Percentiles rank a stretch among this genome's conserved stretches.
phyloP scores from a whole-genome alignment of 2,888 invertebrate species.

The Prosapia bicincta region DNA sequence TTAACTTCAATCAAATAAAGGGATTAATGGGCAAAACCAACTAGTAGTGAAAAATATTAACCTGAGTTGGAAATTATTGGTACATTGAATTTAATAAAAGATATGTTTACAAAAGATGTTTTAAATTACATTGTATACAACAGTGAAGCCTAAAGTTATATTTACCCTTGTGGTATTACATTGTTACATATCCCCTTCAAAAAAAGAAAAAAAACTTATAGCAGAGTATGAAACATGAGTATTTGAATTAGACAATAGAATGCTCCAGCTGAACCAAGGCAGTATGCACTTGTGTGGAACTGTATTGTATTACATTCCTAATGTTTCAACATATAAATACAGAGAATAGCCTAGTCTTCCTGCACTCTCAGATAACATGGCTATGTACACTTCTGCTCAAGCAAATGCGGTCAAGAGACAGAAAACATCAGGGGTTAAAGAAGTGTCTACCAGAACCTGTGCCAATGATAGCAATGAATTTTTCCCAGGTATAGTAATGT shows the following conservation, averaged over 20 bases:
- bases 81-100: too few species aligned
- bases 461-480: conserved; percentile 37
- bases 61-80: too few species aligned
- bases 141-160: too few species aligned
- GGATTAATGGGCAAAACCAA: too few species aligned
- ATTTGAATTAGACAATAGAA: not conserved
- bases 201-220: not conserved
- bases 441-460: conserved; percentile 24
- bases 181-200: too few species aligned
- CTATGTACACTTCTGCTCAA: conserved; percentile 13
- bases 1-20: too few species aligned
- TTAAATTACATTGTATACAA: too few species aligned
- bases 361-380: conserved; percentile 1
- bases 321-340: not conserved
- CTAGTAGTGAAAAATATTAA: too few species aligned
- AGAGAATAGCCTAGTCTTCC: not conserved
- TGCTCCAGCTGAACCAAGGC: not conserved
- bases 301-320: not conserved
- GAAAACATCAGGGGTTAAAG: conserved; percentile 34
- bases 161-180: too few species aligned
- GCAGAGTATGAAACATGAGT: not conserved
- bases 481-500: conserved; percentile 41
- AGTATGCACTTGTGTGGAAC: not conserved
- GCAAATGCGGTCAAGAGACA: conserved; percentile 39
- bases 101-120: too few species aligned